Evolutionary conservation across 2,797 vertebrate species (phyloP).

Genomic region (Enteromius afrohamiltoni): DNA sequence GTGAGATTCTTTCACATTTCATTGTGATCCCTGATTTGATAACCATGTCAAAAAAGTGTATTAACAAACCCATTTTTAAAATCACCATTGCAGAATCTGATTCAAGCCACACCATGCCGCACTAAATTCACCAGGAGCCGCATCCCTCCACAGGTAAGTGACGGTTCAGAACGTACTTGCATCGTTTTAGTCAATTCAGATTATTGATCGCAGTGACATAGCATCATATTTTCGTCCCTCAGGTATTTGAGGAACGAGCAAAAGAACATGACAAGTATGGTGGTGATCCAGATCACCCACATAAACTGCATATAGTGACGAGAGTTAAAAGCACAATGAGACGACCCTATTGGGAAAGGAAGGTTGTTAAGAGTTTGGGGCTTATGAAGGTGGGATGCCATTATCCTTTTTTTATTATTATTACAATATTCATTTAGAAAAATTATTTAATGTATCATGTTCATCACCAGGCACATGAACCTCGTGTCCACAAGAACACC

Average conservation of each 20-base stretch:
- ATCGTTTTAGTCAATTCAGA: not conserved
- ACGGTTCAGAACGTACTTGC: not conserved
- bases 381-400: slow-evolving; percentile 81
- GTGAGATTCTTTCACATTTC: slow-evolving; percentile 9
- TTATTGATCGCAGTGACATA: not conserved
- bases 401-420: not conserved
- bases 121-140: slow-evolving; percentile 75
- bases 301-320: slow-evolving; percentile 90
- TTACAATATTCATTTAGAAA: not conserved
- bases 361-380: slow-evolving; percentile 81
- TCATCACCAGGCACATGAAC: slow-evolving; percentile 76
- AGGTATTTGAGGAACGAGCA: slow-evolving; percentile 86
- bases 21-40: not conserved
- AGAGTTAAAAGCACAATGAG: slow-evolving; percentile 82
- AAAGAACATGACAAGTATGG: slow-evolving; percentile 91
- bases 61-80: not conserved
- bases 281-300: slow-evolving; percentile 89
- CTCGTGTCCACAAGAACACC: slow-evolving; percentile 93
- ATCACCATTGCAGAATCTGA: slow-evolving; percentile 65
- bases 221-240: not conserved
- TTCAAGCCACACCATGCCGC: slow-evolving; percentile 63
- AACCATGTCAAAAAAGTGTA: not conserved
- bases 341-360: slow-evolving; percentile 94
- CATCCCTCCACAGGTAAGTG: slow-evolving; percentile 73
- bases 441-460: not conserved